Evolutionary conservation across 1,140 invertebrate species (phyloP).

Genomic region (Meloidogyne hapla): DNA sequence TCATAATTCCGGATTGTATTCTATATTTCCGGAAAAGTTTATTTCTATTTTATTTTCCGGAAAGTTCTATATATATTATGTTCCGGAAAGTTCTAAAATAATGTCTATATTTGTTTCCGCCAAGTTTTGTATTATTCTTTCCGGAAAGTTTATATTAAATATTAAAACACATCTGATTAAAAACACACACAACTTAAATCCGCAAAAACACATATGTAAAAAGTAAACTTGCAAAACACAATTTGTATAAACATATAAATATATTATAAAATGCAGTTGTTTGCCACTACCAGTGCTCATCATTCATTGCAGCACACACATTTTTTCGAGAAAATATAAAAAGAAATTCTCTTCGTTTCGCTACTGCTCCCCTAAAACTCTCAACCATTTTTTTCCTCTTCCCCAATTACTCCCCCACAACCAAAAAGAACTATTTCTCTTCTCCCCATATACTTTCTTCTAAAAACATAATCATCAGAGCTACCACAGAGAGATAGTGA

Average conservation of each 20-base stretch:
- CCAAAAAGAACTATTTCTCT: neutral
- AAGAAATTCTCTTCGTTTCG: constrained; percentile 6
- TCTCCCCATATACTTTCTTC: neutral
- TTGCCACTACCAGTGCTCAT: constrained; percentile 1
- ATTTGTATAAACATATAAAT: neutral
- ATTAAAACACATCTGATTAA: neutral
- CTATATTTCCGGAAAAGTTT: neutral
- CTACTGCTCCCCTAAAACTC: neutral
- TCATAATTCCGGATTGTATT: neutral
- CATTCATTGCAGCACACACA: constrained; percentile 2
- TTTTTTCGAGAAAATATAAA: constrained; percentile 1
- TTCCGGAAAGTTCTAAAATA: neutral
- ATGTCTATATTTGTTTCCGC: too few species aligned
- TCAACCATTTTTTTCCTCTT: neutral
- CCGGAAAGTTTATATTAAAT: neutral
- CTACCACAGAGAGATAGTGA: neutral
- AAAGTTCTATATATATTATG: neutral
- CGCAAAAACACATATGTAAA: neutral
- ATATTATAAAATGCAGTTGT: neutral
- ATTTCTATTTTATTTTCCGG: neutral
- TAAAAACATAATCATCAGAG: neutral
- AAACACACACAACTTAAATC: neutral
- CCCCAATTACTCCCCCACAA: constrained; percentile 3
- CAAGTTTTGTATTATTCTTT: neutral
- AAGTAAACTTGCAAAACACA: constrained; percentile 5